Percentiles rank a stretch among this genome's conserved stretches.
Evolutionary conservation across 2,113 vertebrate species (phyloP).

Genomic region (Syngnathus floridae): DNA sequence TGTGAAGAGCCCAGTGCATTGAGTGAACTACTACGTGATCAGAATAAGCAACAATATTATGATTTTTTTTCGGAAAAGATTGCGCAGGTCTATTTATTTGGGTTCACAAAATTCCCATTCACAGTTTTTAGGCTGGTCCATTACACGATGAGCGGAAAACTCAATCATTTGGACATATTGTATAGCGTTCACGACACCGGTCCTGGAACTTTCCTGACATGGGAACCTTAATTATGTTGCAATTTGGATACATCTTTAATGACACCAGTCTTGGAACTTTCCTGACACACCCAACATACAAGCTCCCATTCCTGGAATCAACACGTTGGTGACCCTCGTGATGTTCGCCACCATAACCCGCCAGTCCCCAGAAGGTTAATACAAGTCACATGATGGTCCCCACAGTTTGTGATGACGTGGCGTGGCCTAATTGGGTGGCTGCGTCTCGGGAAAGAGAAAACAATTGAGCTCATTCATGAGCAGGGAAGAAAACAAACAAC

Average conservation of each 20-base stretch:
- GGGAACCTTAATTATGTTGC: too few relatives aligned
- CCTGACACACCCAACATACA: background rate
- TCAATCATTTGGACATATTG: too few relatives aligned
- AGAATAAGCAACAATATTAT: background rate
- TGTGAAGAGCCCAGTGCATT: too few relatives aligned
- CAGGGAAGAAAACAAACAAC: slow-evolving; percentile 6
- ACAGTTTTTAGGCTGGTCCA: too few relatives aligned
- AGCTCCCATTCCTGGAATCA: background rate
- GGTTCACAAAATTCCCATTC: too few relatives aligned
- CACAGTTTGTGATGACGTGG: slow-evolving; percentile 10
- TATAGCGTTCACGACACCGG: too few relatives aligned
- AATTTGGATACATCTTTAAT: too few relatives aligned
- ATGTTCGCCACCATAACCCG: slow-evolving; percentile 11
- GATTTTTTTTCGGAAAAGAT: background rate
- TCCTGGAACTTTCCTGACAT: too few relatives aligned
- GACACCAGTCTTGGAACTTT: too few relatives aligned
- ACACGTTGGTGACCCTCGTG: slow-evolving; percentile 8
- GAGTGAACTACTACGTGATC: background rate
- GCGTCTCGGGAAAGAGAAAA: slow-evolving; percentile 18
- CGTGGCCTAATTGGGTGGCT: slow-evolving; percentile 35
- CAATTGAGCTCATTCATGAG: slow-evolving; percentile 36
- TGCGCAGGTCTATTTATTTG: background rate
- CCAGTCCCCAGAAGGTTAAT: slow-evolving; percentile 9
- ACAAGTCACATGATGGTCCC: slow-evolving; percentile 33
- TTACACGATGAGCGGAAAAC: too few relatives aligned